phyloP scores from a whole-genome alignment of 2,113 vertebrate species.

The Tragulus kanchil region DNA sequence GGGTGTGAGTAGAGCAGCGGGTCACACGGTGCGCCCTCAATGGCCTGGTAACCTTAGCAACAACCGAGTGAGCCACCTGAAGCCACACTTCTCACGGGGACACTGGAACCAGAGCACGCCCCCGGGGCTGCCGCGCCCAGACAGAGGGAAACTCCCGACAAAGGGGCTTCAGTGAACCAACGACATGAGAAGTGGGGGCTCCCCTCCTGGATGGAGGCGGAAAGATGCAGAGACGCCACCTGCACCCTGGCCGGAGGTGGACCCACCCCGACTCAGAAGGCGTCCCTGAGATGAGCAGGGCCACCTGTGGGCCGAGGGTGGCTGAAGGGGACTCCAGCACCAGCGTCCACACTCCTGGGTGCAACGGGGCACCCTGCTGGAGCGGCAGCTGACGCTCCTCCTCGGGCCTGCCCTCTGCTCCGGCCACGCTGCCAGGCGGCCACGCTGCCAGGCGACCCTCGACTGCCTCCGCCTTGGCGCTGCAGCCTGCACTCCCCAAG shows the following conservation, averaged over 20 bases:
- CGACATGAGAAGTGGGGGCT: background rate
- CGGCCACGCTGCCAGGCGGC: background rate
- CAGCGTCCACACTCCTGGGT: rapidly evolving
- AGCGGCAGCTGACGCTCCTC: background rate
- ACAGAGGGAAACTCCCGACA: background rate
- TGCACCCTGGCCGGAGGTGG: background rate
- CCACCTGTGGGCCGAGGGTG: rapidly evolving
- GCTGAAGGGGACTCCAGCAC: background rate
- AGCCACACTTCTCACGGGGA: background rate
- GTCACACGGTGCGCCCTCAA: no score
- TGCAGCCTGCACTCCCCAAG: background rate
- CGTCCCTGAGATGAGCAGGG: background rate
- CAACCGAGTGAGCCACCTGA: background rate
- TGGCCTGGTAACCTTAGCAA: background rate
- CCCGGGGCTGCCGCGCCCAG: background rate
- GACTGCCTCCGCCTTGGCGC: rapidly evolving
- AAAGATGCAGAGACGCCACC: background rate
- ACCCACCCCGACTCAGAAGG: background rate
- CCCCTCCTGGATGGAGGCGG: background rate
- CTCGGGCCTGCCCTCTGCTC: background rate
- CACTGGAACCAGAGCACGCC: background rate
- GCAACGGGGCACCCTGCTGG: no score
- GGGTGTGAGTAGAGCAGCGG: rapidly evolving
- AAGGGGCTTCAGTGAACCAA: background rate
- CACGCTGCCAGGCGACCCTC: rapidly evolving